Evolutionary conservation across 2,797 vertebrate species (phyloP), one percentile per base, ranked within the genome.

Genomic region (Hippopotamyrus pictus): DNA sequence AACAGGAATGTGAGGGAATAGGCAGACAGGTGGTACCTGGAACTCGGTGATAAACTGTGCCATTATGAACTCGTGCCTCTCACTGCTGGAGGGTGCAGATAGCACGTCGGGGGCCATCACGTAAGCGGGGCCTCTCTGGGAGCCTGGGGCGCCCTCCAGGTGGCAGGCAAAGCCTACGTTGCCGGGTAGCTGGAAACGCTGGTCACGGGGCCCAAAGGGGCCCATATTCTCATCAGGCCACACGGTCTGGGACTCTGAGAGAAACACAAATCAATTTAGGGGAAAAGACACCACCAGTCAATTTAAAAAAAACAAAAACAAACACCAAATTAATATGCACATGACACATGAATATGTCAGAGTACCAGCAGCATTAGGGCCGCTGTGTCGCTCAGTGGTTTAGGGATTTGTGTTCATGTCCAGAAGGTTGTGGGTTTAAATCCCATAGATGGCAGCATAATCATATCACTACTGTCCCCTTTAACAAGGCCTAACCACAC

Each of bases 191-290:
- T 96, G 97, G 92, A 98, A 98, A 3, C 96, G 94, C 91, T 96
- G 96, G 92, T 98, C 97, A 90, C 97, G 97, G 88, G 96, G 97
- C 2, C 96, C 97, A 88, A 97, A 97, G 0, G 96, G 97, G 0
- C 96, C 97, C 96, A 97, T 97, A 48, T 76, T 94, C 92, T 98
- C 96, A 92, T 98, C 97, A 0, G 97, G 97, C 97, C 96, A 97
- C 9, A 97, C 94, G 1, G 97, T 97, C 90, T 92, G 94, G n/a
- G 94, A 94, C 86, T 94, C 98, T 98, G 51, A 53, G 22, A 88
- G 17, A 65, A 25, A 84, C n/a, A 50, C 44, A 48, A 50, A 25
- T 48, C 11, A 22, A 84, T 22, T 46, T 22, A 11, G 19, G n/a
- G 44, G 19, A 83, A n/a, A n/a, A 48, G 37, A 46, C 9, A 19